phyloP scores from a whole-genome alignment of 2,797 vertebrate genomes.

The Anabacerthia variegaticeps region DNA sequence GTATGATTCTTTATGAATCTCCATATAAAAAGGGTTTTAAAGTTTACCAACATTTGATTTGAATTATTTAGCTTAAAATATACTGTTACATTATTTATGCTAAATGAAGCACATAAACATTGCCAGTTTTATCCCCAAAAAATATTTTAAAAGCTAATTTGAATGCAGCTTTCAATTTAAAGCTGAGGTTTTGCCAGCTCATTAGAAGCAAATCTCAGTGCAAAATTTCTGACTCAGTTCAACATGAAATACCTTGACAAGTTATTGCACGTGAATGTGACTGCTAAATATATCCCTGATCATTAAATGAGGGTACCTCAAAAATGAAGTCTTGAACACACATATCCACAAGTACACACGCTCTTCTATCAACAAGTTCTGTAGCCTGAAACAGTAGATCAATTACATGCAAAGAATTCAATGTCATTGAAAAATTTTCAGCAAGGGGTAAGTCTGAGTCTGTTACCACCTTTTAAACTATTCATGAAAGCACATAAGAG shows the following conservation, averaged over 20 bases:
- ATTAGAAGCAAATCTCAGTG: conserved; percentile 1
- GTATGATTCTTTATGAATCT: conserved; percentile 4
- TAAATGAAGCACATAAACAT: conserved; percentile 40
- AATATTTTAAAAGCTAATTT: neutral
- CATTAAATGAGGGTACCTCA: neutral
- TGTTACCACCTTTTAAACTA: neutral
- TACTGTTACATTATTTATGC: conserved; percentile 66
- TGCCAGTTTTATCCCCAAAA: conserved; percentile 7
- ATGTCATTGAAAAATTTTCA: neutral
- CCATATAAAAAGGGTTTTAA: conserved; percentile 46
- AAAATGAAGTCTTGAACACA: neutral
- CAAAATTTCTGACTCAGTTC: neutral
- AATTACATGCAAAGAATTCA: neutral
- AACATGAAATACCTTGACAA: neutral
- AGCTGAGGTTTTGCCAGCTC: neutral
- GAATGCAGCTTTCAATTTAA: neutral
- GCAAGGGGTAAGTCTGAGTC: neutral
- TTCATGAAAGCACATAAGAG: neutral
- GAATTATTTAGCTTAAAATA: conserved; percentile 61
- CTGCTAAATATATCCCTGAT: neutral
- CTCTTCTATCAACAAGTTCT: neutral
- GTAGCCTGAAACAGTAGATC: neutral
- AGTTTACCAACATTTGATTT: conserved; percentile 49
- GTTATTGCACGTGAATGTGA: neutral
- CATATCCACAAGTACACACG: neutral